Evolutionary conservation across 2,888 invertebrate genomes (phyloP).

Genomic region (Orthosia cruda): DNA sequence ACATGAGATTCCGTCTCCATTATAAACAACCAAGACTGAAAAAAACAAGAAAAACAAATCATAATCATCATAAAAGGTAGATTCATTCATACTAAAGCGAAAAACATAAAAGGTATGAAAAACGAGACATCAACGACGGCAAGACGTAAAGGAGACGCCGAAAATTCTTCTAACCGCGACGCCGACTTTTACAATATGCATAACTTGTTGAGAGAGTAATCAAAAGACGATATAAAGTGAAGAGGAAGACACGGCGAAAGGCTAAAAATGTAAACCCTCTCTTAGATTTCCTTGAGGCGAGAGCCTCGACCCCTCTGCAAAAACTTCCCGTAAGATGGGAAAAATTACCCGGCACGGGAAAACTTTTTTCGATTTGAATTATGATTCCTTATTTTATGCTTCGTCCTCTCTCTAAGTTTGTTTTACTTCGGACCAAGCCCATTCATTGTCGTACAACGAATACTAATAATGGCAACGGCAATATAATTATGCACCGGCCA

Average conservation of each 20-base stretch:
- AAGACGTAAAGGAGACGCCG: constrained; percentile 84
- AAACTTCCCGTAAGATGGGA: constrained; percentile 91
- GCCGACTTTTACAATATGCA: constrained; percentile 90
- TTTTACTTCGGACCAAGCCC: constrained; percentile 85
- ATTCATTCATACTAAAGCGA: constrained; percentile 86
- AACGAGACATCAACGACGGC: constrained; percentile 84
- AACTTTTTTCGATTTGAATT: constrained; percentile 92
- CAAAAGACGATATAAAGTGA: constrained; percentile 92
- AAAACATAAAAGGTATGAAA: constrained; percentile 85
- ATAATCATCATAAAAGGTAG: constrained; percentile 80
- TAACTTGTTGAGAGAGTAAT: constrained; percentile 92
- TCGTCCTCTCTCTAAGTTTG: constrained; percentile 86
- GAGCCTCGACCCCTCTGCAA: constrained; percentile 87
- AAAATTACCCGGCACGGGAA: constrained; percentile 89
- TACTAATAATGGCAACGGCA: constrained; percentile 66
- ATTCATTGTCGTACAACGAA: constrained; percentile 84
- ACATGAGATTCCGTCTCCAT: constrained; percentile 38
- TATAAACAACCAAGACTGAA: constrained; percentile 59
- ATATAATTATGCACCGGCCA: constrained; percentile 49
- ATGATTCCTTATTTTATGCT: constrained; percentile 91
- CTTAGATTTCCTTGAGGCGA: constrained; percentile 88
- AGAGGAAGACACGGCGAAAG: constrained; percentile 90
- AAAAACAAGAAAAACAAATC: constrained; percentile 72
- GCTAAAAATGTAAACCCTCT: constrained; percentile 91
- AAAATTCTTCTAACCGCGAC: constrained; percentile 85